Conservation (phyloP, 2,888 invertebrate genomes). For the Andrena haemorrhoa region DNA sequence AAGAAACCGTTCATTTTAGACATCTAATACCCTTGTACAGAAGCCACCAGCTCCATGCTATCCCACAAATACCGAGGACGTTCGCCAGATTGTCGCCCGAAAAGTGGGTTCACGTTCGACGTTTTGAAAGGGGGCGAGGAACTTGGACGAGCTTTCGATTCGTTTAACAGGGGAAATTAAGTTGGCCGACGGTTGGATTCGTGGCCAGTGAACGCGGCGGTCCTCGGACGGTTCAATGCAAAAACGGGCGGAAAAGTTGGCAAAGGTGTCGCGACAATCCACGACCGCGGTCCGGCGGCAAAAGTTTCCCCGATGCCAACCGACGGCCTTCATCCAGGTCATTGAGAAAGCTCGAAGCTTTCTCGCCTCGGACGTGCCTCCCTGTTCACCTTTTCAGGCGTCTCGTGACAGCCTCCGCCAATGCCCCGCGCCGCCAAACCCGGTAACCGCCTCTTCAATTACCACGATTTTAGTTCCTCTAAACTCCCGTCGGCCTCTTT, state of each 20-base stretch:
- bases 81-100: neutral
- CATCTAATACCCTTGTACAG: too few relatives aligned
- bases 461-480: conserved; percentile 20
- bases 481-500: conserved; percentile 14
- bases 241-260: conserved; percentile 49
- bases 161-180: conserved; percentile 31
- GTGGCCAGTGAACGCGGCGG: neutral
- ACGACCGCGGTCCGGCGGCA: conserved; percentile 28
- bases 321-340: conserved; percentile 54
- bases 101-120: neutral
- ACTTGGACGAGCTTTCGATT: conserved; percentile 6
- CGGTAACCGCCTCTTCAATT: conserved; percentile 19
- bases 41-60: neutral
- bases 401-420: conserved; percentile 9
- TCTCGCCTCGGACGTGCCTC: conserved; percentile 39
- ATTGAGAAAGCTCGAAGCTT: conserved; percentile 51
- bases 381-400: conserved; percentile 45
- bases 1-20: too few relatives aligned
- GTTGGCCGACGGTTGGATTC: conserved; percentile 32
- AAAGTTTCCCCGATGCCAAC: conserved; percentile 45
- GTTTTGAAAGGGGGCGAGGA: conserved; percentile 1
- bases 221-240: conserved; percentile 3
- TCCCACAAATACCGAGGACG: neutral
- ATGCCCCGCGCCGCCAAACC: conserved; percentile 1
- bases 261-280: conserved; percentile 58